Conservation (phyloP, 2,797 vertebrate species). For the Chaetodon trifasciatus region DNA sequence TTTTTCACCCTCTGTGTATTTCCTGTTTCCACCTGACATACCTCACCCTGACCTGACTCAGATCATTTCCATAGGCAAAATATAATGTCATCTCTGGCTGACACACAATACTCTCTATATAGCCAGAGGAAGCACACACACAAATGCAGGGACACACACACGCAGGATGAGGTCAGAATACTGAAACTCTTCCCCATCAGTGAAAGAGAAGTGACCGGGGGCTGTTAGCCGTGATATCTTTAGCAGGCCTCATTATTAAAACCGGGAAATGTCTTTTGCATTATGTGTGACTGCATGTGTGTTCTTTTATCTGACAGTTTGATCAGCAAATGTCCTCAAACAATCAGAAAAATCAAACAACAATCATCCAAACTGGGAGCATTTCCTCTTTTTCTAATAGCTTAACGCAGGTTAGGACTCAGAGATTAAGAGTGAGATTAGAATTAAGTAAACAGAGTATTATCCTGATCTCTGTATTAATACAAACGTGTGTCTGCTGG, state of each 20-base stretch:
- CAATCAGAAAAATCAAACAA: not conserved
- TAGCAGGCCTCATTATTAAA: slow-evolving; percentile 61
- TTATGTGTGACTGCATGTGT: slow-evolving; percentile 23
- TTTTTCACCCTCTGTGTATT: not conserved
- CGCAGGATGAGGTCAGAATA: slow-evolving; percentile 57
- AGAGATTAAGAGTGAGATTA: not conserved
- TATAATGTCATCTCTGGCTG: slow-evolving; percentile 38
- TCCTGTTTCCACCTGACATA: slow-evolving; percentile 7
- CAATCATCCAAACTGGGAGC: not conserved
- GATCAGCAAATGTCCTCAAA: not conserved
- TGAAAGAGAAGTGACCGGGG: slow-evolving; percentile 30
- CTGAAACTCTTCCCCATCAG: slow-evolving; percentile 10
- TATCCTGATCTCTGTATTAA: not conserved
- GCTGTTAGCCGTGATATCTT: slow-evolving; percentile 38
- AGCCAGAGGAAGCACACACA: slow-evolving; percentile 13
- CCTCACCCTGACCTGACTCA: not conserved
- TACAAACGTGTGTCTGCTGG: not conserved
- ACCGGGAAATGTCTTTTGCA: slow-evolving; percentile 56
- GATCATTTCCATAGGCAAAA: slow-evolving; percentile 50
- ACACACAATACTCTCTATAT: slow-evolving; percentile 17
- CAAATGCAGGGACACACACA: slow-evolving; percentile 7
- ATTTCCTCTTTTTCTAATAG: not conserved
- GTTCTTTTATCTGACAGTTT: slow-evolving; percentile 3
- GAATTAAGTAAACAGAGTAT: not conserved
- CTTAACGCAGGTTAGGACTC: not conserved